Percentiles rank a stretch among this genome's conserved stretches.
Conservation (phyloP, 2,113 vertebrate species). For the Lates calcarifer region DNA sequence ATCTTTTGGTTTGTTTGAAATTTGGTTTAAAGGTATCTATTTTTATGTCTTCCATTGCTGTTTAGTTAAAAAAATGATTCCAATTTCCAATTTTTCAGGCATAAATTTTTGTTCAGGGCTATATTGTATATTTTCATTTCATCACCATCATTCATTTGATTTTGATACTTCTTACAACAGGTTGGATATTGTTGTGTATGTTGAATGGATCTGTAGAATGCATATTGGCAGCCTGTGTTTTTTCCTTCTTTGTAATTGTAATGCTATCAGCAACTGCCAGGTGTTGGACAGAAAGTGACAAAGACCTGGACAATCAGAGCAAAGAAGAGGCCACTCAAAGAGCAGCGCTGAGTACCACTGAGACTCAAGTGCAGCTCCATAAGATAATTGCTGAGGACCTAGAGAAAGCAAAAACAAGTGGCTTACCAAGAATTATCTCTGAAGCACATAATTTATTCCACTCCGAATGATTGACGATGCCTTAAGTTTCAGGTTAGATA, state of each 20-base stretch:
- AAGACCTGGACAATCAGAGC: slow-evolving; percentile 25
- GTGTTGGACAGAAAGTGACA: slow-evolving; percentile 25
- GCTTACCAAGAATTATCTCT: background rate
- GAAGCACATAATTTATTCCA: background rate
- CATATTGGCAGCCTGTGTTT: background rate
- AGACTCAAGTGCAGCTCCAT: slow-evolving; percentile 33
- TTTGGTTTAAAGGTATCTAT: slow-evolving; percentile 33
- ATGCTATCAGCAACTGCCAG: slow-evolving; percentile 12
- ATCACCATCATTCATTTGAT: no score
- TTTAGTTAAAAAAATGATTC: slow-evolving; percentile 18
- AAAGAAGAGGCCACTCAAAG: slow-evolving; percentile 10
- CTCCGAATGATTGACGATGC: background rate
- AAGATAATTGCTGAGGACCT: slow-evolving; percentile 17
- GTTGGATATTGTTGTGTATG: background rate
- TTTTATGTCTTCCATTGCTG: slow-evolving; percentile 2
- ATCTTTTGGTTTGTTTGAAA: slow-evolving; percentile 37
- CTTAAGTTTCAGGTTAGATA: background rate
- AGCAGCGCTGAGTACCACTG: slow-evolving; percentile 5
- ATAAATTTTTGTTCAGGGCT: slow-evolving; percentile 22
- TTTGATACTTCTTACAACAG: slow-evolving; percentile 18
- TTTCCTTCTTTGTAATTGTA: slow-evolving; percentile 9
- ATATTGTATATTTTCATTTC: slow-evolving; percentile 33
- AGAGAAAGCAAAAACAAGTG: background rate
- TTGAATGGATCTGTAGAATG: slow-evolving; percentile 17
- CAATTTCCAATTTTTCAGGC: slow-evolving; percentile 16